phyloP scores from a whole-genome alignment of 2,797 vertebrate species.

The Arrhamphus sclerolepis region DNA sequence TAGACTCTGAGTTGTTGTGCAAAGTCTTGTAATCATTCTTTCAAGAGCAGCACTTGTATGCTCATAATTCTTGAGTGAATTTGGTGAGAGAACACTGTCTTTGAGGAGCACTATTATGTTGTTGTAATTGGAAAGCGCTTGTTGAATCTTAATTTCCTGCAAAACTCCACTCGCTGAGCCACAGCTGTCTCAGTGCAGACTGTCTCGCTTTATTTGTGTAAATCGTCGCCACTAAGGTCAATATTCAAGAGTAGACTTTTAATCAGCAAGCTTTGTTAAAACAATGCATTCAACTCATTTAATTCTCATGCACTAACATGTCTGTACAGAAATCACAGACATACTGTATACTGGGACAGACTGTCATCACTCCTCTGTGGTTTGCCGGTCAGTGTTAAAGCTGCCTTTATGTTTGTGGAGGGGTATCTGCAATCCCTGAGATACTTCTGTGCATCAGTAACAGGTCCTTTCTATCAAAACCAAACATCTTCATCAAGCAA shows the following conservation, averaged over 20 bases:
- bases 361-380: too few species aligned
- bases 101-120: slow-evolving; percentile 20
- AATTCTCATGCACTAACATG: neutral
- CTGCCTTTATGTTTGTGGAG: too few species aligned
- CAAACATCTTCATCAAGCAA: neutral
- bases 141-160: slow-evolving; percentile 24
- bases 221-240: neutral
- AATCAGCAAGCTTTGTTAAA: neutral
- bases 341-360: too few species aligned
- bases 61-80: slow-evolving; percentile 14
- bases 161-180: neutral
- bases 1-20: slow-evolving; percentile 21
- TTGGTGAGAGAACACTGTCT: slow-evolving; percentile 9
- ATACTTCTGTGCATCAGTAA: neutral
- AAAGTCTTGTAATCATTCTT: slow-evolving; percentile 30
- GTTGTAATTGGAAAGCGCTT: slow-evolving; percentile 12
- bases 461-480: neutral
- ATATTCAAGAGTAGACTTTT: too few species aligned
- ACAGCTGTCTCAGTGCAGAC: neutral
- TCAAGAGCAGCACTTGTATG: slow-evolving; percentile 18
- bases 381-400: too few species aligned
- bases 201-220: neutral
- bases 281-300: too few species aligned
- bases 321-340: too few species aligned
- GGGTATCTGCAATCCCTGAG: too few species aligned